Base-by-base conservation (phyloP, 2,888 invertebrate species). In the Acronicta aceris region DNA sequence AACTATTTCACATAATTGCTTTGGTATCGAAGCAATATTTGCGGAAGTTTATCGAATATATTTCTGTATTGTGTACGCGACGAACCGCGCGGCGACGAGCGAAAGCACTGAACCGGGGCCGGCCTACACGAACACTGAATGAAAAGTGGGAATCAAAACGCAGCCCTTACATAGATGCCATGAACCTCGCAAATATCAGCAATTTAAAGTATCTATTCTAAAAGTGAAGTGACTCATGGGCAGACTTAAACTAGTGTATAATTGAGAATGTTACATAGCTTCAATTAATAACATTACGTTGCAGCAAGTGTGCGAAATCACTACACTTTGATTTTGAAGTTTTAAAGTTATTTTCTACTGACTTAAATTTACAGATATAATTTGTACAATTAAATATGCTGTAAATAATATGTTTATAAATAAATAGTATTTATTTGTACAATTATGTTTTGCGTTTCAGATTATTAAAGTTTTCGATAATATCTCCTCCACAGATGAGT, bases 41-140 rank as follows among this genome's bases (percentile, higher is more conserved):
- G 52, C 56, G 59, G 45, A 69, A 72, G 60, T 77, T 74, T 59
- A 33, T 47, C 62, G 54, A 46, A 61, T 49, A 59, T 46, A 21
- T 30, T 41, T 42, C 50, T 49, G 41, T 9, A 27, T 45, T 16
- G 9, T 8, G 53, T 49, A 57, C 54, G 54, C 64, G 60, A 25
- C 61, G 46, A 46, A 64, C 59, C 64, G 56, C 62, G 61, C 59
- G 69, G 50, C 57, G 48, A 63, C 72, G 67, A 54, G 50, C 73
- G 73, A 73, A 66, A 74, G 72, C 62, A 72, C 74, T 78, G 86
- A 73, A 65, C 81, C 65, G 76, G 71, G 61, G 81, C 74, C 78
- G 60, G 82, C 73, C 84, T 79, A 78, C 79, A 74, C 82, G 81
- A 84, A 79, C 79, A 89, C 89, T 90, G 89, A 84, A 81, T 79